These are phyloP conservation scores for Leptinotarsa lineolata DNA, from an alignment of 1,140 invertebrate species.

Conservation along the genomic window DNA sequence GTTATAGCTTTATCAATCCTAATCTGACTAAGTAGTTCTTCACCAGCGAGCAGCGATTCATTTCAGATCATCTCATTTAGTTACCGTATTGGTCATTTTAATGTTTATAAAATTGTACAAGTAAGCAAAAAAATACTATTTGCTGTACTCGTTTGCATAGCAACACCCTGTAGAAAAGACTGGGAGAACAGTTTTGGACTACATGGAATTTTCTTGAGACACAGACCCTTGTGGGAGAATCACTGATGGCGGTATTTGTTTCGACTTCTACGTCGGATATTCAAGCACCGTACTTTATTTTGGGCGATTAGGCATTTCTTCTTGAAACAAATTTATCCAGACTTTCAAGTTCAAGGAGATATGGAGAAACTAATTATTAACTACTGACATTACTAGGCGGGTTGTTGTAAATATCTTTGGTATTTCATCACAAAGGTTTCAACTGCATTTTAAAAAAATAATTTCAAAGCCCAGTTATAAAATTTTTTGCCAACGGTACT, in stretches of 20 bases:
- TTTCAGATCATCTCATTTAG: slow-evolving; percentile 42
- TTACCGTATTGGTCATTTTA: slow-evolving; percentile 47
- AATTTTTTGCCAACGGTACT: not conserved
- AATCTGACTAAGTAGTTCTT: no score
- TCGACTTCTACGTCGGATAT: slow-evolving; percentile 22
- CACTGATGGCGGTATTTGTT: slow-evolving; percentile 52
- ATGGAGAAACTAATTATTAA: not conserved
- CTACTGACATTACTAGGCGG: not conserved
- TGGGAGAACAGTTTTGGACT: slow-evolving; percentile 29
- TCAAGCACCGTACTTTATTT: slow-evolving; percentile 26
- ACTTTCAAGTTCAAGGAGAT: not conserved
- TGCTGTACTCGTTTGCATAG: not conserved
- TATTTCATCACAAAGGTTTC: not conserved
- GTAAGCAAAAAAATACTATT: no score
- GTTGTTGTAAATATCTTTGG: slow-evolving; percentile 16
- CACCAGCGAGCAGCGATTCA: slow-evolving; percentile 40
- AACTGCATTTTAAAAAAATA: not conserved
- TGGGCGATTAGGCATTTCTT: slow-evolving; percentile 59
- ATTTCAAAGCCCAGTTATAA: not conserved
- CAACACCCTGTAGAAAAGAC: slow-evolving; percentile 2
- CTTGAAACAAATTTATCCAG: slow-evolving; percentile 50
- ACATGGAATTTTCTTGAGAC: slow-evolving; percentile 48
- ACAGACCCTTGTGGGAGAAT: slow-evolving; percentile 30
- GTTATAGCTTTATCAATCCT: no score
- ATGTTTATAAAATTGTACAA: slow-evolving; percentile 45